These are phyloP conservation scores for Sebastes nivosus DNA, from an alignment of 2,797 vertebrate genomes.

Conservation along the genomic window DNA sequence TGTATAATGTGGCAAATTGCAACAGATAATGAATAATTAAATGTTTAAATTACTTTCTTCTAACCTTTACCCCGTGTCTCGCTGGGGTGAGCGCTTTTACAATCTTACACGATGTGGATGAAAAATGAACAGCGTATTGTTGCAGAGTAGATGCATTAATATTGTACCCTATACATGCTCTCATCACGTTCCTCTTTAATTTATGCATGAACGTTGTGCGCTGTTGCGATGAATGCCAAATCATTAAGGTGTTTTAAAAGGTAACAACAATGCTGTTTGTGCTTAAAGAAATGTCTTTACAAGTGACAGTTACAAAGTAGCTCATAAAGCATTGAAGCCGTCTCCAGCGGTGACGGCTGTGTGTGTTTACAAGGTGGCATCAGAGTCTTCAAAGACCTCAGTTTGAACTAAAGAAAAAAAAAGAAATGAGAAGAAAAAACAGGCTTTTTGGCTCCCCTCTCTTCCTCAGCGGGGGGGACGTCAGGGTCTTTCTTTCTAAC, in stretches of 20 bases:
- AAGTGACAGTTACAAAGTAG: slow-evolving; percentile 27
- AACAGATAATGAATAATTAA: slow-evolving; percentile 62
- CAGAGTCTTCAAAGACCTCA: slow-evolving; percentile 30
- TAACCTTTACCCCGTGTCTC: slow-evolving; percentile 39
- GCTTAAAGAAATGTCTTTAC: not conserved
- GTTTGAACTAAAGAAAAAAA: slow-evolving; percentile 23
- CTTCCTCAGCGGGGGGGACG: not conserved
- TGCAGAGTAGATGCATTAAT: not conserved
- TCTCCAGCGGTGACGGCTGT: slow-evolving; percentile 13
- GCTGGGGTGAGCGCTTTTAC: slow-evolving; percentile 1
- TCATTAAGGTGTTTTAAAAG: slow-evolving; percentile 15
- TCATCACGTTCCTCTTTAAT: not conserved
- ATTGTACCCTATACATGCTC: not conserved
- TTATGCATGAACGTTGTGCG: not conserved
- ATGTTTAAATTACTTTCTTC: slow-evolving; percentile 54
- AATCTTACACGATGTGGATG: slow-evolving; percentile 29
- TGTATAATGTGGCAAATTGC: slow-evolving; percentile 22
- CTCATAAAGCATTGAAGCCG: slow-evolving; percentile 9
- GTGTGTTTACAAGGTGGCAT: slow-evolving; percentile 36
- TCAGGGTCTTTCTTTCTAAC: not conserved
- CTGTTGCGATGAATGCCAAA: not conserved
- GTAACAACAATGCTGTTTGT: not conserved
- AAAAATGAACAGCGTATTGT: slow-evolving; percentile 24
- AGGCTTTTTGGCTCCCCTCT: not conserved
- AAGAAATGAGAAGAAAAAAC: not conserved